These are phyloP conservation scores for Natrix natrix DNA, from an alignment of 2,797 vertebrate genomes.

Conservation along the genomic window DNA sequence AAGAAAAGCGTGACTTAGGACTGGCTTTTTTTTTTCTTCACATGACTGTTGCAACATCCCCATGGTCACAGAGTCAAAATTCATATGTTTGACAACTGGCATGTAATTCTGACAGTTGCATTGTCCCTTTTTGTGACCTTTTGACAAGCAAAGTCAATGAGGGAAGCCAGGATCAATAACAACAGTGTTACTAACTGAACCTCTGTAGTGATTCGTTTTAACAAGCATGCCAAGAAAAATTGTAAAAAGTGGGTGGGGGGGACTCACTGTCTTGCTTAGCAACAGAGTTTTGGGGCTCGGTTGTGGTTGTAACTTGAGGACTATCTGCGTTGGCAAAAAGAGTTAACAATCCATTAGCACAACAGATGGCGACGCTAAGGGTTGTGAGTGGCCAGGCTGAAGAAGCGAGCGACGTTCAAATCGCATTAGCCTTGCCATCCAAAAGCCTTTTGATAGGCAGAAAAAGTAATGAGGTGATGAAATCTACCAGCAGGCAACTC, in stretches of 20 bases:
- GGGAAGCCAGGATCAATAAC: background rate
- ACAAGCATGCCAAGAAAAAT: background rate
- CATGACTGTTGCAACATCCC: background rate
- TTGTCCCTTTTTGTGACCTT: background rate
- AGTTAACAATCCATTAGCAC: background rate
- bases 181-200: background rate
- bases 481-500: background rate
- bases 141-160: background rate
- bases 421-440: background rate
- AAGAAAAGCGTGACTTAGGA: background rate
- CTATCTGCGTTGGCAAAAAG: background rate
- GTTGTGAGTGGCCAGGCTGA: background rate
- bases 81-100: too few relatives aligned
- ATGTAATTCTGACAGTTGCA: too few relatives aligned
- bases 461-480: background rate
- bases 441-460: background rate
- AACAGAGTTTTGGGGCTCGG: background rate
- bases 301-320: background rate
- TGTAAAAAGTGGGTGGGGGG: background rate
- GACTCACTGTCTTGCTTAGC: background rate
- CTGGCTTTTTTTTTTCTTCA: background rate
- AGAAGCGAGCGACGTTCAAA: background rate
- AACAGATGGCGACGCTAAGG: background rate
- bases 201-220: background rate
- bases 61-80: too few relatives aligned